Evolutionary conservation across 2,888 invertebrate species (phyloP), one percentile per base, ranked within the genome.

Genomic region (Epinotia nisella): DNA sequence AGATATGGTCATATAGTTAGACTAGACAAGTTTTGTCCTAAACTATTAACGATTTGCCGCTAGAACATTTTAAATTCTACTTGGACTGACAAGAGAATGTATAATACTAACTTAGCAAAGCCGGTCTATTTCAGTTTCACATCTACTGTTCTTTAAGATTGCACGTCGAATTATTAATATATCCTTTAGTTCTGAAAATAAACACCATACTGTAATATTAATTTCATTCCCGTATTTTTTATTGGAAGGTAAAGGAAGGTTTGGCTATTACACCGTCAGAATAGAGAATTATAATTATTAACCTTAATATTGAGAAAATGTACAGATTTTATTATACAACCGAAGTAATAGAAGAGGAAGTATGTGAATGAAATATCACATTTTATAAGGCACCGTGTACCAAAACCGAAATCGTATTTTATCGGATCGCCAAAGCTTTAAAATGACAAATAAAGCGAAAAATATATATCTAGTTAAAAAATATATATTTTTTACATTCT

Each of bases 81-180:
- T 65, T 39, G 39, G 21, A 65, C 65, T 65, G 55, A 41, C 11
- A 55, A 55, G 55, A 41, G 10, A 24, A 56, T 66, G n/a, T 41
- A 55, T 56, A 66, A 55, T 66, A 39, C 21, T 55, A 55, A 21
- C 21, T 13, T 19, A n/a, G 41, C 65, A 55, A 66, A 66, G 21
- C 21, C 4, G 39, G 13, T 5, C 0, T 53, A 39, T 55, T 55
- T 66, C 66, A 24, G 66, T 55, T 15, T n/a, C 19, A 41, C 66
- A 15, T 66, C 39, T 56, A 66, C 66, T 56, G 66, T 66, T 66
- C 41, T 66, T 66, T 66, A 66, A 66, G 66, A 41, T 55, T 66
- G 55, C 66, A 66, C 41, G 66, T 66, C 41, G 41, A 56, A 56
- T 55, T 58, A 29, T 29, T 1, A 24, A 66, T 55, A 0, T 55